Base-by-base conservation (phyloP, 2,113 vertebrate genomes). In the Hippopotamus amphibius region DNA sequence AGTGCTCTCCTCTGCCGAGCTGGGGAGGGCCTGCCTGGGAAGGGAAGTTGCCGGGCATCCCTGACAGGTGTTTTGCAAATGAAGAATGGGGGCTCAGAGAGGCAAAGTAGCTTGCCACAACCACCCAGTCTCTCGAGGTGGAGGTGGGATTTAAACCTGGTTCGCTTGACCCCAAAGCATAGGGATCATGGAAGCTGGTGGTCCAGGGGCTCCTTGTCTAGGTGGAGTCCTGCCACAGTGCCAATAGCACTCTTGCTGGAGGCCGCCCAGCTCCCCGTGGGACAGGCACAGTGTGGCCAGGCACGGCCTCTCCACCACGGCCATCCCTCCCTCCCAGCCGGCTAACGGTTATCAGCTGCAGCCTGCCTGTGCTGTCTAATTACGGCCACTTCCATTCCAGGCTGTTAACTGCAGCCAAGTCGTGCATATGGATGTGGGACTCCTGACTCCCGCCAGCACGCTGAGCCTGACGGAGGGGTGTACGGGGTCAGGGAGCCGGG, bases 291-390 rank as follows among this genome's bases (percentile, higher is more conserved):
- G 43, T 0, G 28, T 21, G 43, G 57, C n/a, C 95, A 57, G 28
- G 66, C 43, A 17, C 0, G 4, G 48, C 46, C 28, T 59, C 46
- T n/a, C 37, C 41, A 3, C 63, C 9, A 2, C 8, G 4, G 71
- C 53, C 48, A 17, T 13, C 68, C 22, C 59, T 50, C 83, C 74
- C 90, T 74, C 66, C 81, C 0, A 1, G 79, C 76, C 95, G 37
- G 72, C 26, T 85, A 65, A 84, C 93, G 84, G 48, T 88, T 85
- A 28, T 3, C 30, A 30, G 43, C 90, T 43, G 74, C 86, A 76
- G 30, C 87, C 43, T 57, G 71, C 66, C 91, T 80, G 50, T 43
- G 85, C 91, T 13, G 37, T 63, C 93, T 94, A 46, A 61, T 86
- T 37, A 83, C 0, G 1, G 71, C 72, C 16, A 4, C 80, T 92